Percentiles rank a stretch among this genome's conserved stretches.
These are phyloP conservation scores for Thinocorus orbignyianus DNA, from an alignment of 2,113 vertebrate species.

Conservation along the genomic window DNA sequence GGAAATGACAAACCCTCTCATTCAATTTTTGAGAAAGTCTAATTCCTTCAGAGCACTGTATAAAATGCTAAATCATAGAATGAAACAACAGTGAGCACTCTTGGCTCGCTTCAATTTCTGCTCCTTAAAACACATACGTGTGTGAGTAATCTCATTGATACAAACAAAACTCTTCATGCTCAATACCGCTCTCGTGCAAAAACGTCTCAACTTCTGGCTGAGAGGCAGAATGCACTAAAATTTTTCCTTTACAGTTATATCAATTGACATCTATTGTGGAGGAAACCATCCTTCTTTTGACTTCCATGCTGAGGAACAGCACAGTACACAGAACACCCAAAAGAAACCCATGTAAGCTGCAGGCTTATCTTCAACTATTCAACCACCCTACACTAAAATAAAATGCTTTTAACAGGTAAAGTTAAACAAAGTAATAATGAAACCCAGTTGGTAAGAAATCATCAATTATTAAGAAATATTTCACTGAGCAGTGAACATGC, in stretches of 20 bases:
- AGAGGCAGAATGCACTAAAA: not conserved
- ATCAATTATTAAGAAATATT: not conserved
- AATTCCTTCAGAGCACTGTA: not conserved
- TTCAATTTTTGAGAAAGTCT: not conserved
- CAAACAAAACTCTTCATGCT: not conserved
- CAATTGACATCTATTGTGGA: not conserved
- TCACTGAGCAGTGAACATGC: not conserved
- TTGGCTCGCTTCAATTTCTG: not conserved
- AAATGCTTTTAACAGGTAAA: not conserved
- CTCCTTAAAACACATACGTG: not conserved
- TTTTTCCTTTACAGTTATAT: not conserved
- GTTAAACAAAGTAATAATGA: not conserved
- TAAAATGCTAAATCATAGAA: not conserved
- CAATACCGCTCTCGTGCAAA: not conserved
- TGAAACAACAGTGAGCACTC: not conserved
- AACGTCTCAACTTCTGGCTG: not conserved
- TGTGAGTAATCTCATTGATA: not conserved
- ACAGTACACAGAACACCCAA: not conserved
- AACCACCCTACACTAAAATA: not conserved
- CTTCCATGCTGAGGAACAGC: not conserved
- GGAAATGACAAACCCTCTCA: not conserved
- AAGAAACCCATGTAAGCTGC: not conserved
- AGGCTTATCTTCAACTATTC: not conserved
- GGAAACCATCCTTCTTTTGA: not conserved
- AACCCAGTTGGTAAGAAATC: not conserved